Base-by-base conservation (phyloP, 2,113 vertebrate genomes). In the Plectropomus leopardus region DNA sequence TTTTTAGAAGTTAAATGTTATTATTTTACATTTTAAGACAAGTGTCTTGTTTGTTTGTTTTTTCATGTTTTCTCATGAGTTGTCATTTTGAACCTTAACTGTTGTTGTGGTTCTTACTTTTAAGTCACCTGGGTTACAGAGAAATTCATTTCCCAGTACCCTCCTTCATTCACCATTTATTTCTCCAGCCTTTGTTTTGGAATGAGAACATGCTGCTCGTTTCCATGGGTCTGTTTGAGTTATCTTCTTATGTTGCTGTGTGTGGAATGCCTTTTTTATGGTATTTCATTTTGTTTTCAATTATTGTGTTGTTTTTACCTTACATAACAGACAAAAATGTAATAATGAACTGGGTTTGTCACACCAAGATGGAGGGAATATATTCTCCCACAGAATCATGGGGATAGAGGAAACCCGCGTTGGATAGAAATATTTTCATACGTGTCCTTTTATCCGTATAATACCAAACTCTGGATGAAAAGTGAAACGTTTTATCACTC, bases 291-390 rank as follows among this genome's bases (percentile, higher is more conserved):
- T 71, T 57, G 6, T 48, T 72, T 89, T 63, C 50, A n/a, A 47
- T 78, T 85, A 30, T 65, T 67, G 26, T 57, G 34, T 48, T 80
- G 51, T 77, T 69, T 78, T 84, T 79, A 75, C 70, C 48, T 76
- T 72, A 59, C 71, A 67, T 87, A 85, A 91, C 72, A 82, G 66
- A 80, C 55, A 66, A 54, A 77, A 81, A 69, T 72, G 87, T 90
- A 93, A 91, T 94, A 92, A 94, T 94, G 88, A 94, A 88, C 61
- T 82, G 65, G 75, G 76, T 74, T 88, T 82, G 64, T 69, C 61
- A 72, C 72, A 75, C 65, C 47, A n/a, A 75, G 19, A 50, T 82
- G 51, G 36, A 68, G 4, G 13, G 1, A 86, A 40, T 66, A 53
- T 48, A 53, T 65, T 76, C 14, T 59, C n/a, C n/a, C 24, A 72